Percentiles rank a stretch among this genome's conserved stretches.
Evolutionary conservation across 2,113 vertebrate species (phyloP).

Genomic region (Prunella himalayana): DNA sequence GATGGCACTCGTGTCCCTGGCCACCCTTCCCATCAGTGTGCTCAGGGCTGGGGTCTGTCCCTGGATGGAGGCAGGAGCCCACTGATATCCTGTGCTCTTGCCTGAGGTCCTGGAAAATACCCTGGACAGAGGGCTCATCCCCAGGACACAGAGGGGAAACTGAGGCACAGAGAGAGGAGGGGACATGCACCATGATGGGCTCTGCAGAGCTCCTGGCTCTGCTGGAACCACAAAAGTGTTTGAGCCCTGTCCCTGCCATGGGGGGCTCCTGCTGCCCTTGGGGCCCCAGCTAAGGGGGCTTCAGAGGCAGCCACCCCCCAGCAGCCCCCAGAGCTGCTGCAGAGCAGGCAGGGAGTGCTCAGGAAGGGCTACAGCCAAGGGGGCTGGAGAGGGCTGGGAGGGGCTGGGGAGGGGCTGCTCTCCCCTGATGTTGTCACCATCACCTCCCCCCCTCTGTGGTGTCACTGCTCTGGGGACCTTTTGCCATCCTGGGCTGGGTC

Average conservation of each 20-base stretch:
- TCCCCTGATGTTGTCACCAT: background rate
- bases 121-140: background rate
- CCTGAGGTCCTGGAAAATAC: background rate
- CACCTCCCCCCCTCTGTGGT: background rate
- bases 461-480: background rate
- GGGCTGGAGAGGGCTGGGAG: background rate
- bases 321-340: background rate
- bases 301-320: background rate
- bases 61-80: background rate
- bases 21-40: too few relatives aligned
- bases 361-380: background rate
- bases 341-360: background rate
- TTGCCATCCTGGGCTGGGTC: background rate
- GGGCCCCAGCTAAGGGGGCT: background rate
- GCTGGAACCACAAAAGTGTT: accelerated
- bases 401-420: background rate
- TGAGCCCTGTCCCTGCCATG: background rate
- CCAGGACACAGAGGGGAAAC: background rate
- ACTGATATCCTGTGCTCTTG: accelerated
- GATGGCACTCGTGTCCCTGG: background rate
- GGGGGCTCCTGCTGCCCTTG: background rate
- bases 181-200: accelerated
- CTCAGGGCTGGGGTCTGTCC: background rate
- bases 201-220: background rate
- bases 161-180: background rate